These are phyloP conservation scores for Chionomys nivalis DNA, from an alignment of 2,113 vertebrate genomes.

Conservation along the genomic window DNA sequence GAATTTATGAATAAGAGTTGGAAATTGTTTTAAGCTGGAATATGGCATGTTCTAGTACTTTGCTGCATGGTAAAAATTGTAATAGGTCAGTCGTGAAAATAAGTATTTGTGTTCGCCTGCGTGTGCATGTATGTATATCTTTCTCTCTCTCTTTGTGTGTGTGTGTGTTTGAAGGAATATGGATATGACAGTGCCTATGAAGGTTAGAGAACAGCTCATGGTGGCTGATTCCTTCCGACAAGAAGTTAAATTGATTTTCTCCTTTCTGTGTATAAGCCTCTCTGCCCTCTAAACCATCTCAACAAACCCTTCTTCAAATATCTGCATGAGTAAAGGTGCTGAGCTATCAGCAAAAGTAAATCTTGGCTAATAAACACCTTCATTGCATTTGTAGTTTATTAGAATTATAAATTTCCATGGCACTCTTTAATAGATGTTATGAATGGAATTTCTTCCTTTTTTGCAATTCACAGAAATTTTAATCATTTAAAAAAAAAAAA, in stretches of 20 bases:
- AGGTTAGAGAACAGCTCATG: too few species aligned
- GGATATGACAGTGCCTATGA: fast-evolving
- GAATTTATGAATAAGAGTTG: background rate
- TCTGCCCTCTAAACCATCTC: background rate
- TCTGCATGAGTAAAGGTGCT: background rate
- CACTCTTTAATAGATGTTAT: background rate
- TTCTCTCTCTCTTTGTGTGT: too few species aligned
- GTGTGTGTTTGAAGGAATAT: background rate
- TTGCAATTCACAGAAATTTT: background rate
- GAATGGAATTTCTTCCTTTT: background rate
- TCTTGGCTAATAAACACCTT: background rate
- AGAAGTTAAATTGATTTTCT: background rate
- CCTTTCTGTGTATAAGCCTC: too few species aligned
- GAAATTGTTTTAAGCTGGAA: background rate
- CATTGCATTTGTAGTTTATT: background rate
- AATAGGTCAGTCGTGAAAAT: background rate
- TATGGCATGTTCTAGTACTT: background rate
- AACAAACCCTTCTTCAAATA: background rate
- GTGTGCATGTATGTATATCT: too few species aligned
- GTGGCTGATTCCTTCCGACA: background rate
- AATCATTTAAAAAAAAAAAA: background rate
- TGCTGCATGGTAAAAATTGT: background rate
- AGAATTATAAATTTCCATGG: background rate
- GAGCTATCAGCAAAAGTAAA: background rate
- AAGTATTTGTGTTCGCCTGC: background rate